A percentile compares a stretch with the other conserved stretches of the same genome.
phyloP scores from a whole-genome alignment of 1,140 invertebrate genomes.

The Cryptotermes secundus region DNA sequence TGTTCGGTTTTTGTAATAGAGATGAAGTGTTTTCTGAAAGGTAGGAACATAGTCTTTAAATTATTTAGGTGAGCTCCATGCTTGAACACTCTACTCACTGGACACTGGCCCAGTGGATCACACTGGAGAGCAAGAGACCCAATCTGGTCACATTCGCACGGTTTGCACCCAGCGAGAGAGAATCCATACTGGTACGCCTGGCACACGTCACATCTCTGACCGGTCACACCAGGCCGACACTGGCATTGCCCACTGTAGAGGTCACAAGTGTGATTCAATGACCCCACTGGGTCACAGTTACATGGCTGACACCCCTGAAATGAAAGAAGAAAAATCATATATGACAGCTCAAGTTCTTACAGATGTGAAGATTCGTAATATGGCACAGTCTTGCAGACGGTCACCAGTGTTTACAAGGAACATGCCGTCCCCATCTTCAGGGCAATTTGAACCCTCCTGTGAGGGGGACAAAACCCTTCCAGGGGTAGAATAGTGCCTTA shows the following conservation, averaged over 20 bases:
- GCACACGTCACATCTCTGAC: conserved; percentile 82
- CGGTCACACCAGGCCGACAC: conserved; percentile 83
- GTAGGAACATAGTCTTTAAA: too few relatives aligned
- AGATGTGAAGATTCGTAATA: too few relatives aligned
- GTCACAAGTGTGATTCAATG: conserved; percentile 80
- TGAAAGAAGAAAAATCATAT: conserved; percentile 31
- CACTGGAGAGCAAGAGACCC: conserved; percentile 85
- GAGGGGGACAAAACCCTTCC: too few relatives aligned
- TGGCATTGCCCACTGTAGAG: conserved; percentile 79
- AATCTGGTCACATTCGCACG: conserved; percentile 86
- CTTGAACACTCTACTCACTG: conserved; percentile 55
- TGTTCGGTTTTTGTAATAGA: too few relatives aligned
- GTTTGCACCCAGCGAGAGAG: conserved; percentile 76
- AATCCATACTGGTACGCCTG: conserved; percentile 86
- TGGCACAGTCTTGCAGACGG: too few relatives aligned
- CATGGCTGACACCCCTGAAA: conserved; percentile 77
- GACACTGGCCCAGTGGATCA: conserved; percentile 79
- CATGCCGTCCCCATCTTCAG: too few relatives aligned
- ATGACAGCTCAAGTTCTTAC: conserved; percentile 31
- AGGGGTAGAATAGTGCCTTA: too few relatives aligned
- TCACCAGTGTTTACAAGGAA: too few relatives aligned
- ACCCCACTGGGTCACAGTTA: conserved; percentile 83
- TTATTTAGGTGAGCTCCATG: too few relatives aligned
- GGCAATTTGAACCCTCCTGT: too few relatives aligned
- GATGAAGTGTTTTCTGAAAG: too few relatives aligned